A percentile compares a stretch with the other conserved stretches of the same genome.
Evolutionary conservation across 2,113 vertebrate species (phyloP).

Genomic region (Sceloporus tristichus): DNA sequence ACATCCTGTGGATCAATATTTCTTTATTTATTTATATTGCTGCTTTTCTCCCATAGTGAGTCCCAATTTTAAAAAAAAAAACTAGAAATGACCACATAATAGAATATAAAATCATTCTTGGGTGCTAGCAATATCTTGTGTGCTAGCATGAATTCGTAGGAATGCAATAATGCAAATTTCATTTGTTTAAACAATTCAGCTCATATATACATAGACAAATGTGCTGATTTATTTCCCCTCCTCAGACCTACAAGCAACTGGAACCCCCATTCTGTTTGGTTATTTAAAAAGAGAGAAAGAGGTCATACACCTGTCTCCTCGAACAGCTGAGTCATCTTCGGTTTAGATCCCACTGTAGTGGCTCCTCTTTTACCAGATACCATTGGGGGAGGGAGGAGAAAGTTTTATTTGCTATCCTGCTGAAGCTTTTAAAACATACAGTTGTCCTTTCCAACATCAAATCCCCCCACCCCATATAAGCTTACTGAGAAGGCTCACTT

Average conservation of each 20-base stretch:
- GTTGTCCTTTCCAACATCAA: background rate
- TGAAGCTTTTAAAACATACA: conserved; percentile 61
- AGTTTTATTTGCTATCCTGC: conserved; percentile 53
- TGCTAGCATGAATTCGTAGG: conserved; percentile 38
- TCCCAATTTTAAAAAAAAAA: no score
- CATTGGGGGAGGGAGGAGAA: conserved; percentile 35
- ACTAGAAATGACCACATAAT: no score
- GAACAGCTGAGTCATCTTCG: conserved; percentile 77
- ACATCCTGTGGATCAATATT: background rate
- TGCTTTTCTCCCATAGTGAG: no score
- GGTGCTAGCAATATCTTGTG: conserved; percentile 21
- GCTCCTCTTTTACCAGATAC: conserved; percentile 50
- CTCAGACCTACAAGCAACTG: conserved; percentile 75
- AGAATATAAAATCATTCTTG: no score
- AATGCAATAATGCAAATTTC: conserved; percentile 42
- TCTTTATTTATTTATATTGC: no score
- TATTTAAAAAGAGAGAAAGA: conserved; percentile 61
- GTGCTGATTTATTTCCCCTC: conserved; percentile 71
- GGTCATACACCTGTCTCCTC: conserved; percentile 73
- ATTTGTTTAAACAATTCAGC: conserved; percentile 64
- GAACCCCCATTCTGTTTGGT: conserved; percentile 66
- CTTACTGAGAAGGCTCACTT: conserved; percentile 33
- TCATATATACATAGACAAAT: conserved; percentile 68
- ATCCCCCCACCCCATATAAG: background rate
- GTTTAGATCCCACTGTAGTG: conserved; percentile 65